phyloP scores from a whole-genome alignment of 2,113 vertebrate species.

The Narcine bancroftii region DNA sequence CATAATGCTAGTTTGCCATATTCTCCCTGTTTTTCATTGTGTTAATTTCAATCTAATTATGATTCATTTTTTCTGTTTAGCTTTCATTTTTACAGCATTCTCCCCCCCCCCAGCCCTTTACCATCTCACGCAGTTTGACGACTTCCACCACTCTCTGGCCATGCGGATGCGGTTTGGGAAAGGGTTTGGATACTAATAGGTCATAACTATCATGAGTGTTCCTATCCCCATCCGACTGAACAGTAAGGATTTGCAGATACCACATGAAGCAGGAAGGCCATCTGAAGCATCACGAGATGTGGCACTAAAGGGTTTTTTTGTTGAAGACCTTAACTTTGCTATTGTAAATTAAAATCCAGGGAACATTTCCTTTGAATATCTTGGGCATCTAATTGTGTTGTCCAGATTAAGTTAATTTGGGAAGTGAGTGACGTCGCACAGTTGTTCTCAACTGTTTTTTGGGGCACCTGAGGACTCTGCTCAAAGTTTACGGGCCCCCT shows the following conservation, averaged over 20 bases:
- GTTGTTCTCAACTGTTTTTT: no score
- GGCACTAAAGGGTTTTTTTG: background rate
- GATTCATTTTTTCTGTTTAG: slow-evolving; percentile 16
- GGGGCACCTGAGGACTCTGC: no score
- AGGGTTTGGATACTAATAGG: background rate
- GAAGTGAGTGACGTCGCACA: no score
- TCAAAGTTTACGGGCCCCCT: no score
- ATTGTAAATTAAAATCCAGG: background rate
- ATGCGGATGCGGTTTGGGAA: background rate
- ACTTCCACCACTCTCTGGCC: no score
- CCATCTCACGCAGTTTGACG: background rate
- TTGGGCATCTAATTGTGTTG: background rate
- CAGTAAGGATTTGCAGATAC: slow-evolving; percentile 16
- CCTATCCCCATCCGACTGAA: background rate
- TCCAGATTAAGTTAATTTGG: background rate
- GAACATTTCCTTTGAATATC: no score
- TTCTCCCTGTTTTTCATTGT: background rate
- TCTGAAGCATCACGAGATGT: background rate
- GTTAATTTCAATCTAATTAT: slow-evolving; percentile 6
- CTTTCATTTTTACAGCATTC: background rate
- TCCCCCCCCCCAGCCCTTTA: background rate
- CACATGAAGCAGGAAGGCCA: background rate
- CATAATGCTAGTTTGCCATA: slow-evolving; percentile 19
- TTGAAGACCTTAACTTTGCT: background rate
- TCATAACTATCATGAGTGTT: background rate